Evolutionary conservation across 2,888 invertebrate genomes (phyloP).

Genomic region (Cinara cedri): DNA sequence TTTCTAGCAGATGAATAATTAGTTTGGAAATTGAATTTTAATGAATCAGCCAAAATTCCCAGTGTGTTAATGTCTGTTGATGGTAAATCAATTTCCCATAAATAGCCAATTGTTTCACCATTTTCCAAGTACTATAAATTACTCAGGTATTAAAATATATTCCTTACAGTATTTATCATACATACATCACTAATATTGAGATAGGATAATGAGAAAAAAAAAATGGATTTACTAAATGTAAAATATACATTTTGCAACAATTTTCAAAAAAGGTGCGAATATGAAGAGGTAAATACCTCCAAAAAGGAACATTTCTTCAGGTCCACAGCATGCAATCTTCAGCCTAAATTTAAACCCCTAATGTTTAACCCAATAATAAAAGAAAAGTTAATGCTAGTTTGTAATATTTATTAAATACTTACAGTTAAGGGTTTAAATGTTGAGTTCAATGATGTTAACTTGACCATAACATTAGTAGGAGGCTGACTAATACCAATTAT

Average conservation of each 20-base stretch:
- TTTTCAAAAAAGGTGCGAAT: slow-evolving; percentile 31
- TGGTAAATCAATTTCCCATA: slow-evolving; percentile 50
- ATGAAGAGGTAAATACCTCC: slow-evolving; percentile 55
- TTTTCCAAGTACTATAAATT: slow-evolving; percentile 40
- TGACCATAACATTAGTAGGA: slow-evolving; percentile 41
- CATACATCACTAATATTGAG: too few species aligned
- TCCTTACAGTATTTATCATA: neutral
- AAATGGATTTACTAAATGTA: neutral
- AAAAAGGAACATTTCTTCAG: slow-evolving; percentile 49
- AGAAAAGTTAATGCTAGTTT: slow-evolving; percentile 19
- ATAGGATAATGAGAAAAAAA: too few species aligned
- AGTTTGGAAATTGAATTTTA: slow-evolving; percentile 44
- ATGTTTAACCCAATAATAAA: slow-evolving; percentile 43
- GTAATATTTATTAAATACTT: slow-evolving; percentile 29
- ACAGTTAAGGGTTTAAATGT: slow-evolving; percentile 60
- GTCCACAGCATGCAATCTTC: slow-evolving; percentile 56
- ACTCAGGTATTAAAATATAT: neutral
- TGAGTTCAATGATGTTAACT: slow-evolving; percentile 66
- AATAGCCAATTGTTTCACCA: slow-evolving; percentile 46
- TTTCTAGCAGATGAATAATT: slow-evolving; percentile 39
- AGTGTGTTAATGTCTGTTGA: slow-evolving; percentile 30
- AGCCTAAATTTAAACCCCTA: slow-evolving; percentile 53
- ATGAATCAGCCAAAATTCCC: slow-evolving; percentile 18
- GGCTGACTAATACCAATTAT: slow-evolving; percentile 59
- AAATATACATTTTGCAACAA: neutral